phyloP scores from a whole-genome alignment of 2,113 vertebrate species.

The Cottus gobio region DNA sequence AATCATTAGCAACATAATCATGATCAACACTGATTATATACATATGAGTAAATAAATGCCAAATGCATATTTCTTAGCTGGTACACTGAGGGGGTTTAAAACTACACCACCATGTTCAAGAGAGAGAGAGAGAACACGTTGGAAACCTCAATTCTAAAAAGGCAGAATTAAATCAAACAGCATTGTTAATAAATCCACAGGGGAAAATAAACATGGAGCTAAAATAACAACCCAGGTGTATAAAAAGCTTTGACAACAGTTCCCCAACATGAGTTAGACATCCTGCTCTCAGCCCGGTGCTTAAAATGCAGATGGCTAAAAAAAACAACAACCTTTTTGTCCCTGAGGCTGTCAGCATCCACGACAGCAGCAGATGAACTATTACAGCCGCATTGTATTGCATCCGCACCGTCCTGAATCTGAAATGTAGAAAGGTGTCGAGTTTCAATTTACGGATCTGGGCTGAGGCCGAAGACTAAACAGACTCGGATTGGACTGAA shows the following conservation, averaged over 20 bases:
- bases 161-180: conserved; percentile 25
- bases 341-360: conserved; percentile 40
- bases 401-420: conserved; percentile 29
- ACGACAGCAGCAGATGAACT: conserved; percentile 34
- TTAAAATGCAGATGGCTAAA: conserved; percentile 45
- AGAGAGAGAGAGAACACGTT: not conserved
- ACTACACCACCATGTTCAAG: not conserved
- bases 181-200: conserved; percentile 23
- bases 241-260: conserved; percentile 13
- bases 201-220: conserved; percentile 14
- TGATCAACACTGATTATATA: conserved; percentile 46
- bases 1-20: conserved; percentile 30
- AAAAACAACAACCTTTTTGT: conserved; percentile 40
- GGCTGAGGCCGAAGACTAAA: conserved; percentile 26
- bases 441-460: conserved; percentile 48
- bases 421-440: conserved; percentile 7
- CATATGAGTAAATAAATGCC: conserved; percentile 45
- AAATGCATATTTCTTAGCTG: not conserved
- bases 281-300: not conserved
- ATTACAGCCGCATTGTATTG: conserved; percentile 33
- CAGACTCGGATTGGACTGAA: conserved; percentile 2
- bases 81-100: not conserved
- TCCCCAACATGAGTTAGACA: not conserved
- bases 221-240: not conserved
- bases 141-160: conserved; percentile 6